Conservation (phyloP, 1,140 invertebrate genomes). For the Macrotrachela quadricornifera region DNA sequence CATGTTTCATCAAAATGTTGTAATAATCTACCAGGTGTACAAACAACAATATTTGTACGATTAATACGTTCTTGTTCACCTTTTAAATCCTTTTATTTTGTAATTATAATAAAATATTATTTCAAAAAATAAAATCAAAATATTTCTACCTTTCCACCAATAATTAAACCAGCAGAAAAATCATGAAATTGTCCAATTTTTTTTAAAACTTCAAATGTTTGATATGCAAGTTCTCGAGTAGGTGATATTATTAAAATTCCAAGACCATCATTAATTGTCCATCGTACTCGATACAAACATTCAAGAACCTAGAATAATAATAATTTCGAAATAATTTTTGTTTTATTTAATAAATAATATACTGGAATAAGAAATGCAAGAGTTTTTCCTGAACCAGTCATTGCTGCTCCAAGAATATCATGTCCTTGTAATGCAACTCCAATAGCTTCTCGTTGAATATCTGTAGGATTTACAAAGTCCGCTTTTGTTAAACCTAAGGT, state of each 20-base stretch:
- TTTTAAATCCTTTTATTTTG: conserved; percentile 36
- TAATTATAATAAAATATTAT: too few species aligned
- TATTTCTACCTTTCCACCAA: conserved; percentile 43
- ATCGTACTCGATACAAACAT: conserved; percentile 50
- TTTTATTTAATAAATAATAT: conserved; percentile 17
- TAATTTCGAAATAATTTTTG: background rate
- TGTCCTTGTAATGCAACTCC: conserved; percentile 56
- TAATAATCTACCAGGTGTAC: conserved; percentile 77
- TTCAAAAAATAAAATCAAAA: too few species aligned
- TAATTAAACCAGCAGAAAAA: conserved; percentile 78
- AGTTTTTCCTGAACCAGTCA: conserved; percentile 95
- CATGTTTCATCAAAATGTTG: conserved; percentile 93
- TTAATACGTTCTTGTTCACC: conserved; percentile 22
- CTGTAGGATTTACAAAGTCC: conserved; percentile 55
- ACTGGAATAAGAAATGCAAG: conserved; percentile 88
- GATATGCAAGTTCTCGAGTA: conserved; percentile 81
- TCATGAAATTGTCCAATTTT: conserved; percentile 71
- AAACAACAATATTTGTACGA: conserved; percentile 65
- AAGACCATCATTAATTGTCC: conserved; percentile 65
- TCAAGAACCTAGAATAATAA: conserved; percentile 27
- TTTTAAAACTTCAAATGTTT: conserved; percentile 78
- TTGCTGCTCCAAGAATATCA: conserved; percentile 80
- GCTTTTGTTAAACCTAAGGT: conserved; percentile 43
- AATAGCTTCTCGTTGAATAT: conserved; percentile 74
- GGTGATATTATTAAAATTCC: conserved; percentile 92